These are phyloP conservation scores for Progne subis DNA, from an alignment of 2,113 vertebrate species.

Conservation along the genomic window DNA sequence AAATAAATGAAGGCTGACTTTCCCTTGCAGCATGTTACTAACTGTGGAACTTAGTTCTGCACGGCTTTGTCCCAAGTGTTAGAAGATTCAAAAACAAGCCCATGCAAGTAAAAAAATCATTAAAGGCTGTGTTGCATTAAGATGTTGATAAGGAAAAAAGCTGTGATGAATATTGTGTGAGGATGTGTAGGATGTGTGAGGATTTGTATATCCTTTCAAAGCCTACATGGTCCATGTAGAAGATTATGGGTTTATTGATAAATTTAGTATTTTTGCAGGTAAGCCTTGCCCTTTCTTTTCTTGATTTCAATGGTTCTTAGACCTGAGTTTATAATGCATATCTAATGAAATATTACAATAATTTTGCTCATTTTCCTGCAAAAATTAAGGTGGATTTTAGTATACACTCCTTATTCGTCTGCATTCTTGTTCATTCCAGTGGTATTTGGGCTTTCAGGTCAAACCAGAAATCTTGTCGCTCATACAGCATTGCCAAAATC, in stretches of 20 bases:
- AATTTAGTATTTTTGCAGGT: neutral
- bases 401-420: neutral
- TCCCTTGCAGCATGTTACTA: neutral
- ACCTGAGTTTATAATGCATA: neutral
- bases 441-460: neutral
- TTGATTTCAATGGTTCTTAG: neutral
- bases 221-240: fast-evolving
- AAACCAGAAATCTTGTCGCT: neutral
- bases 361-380: neutral
- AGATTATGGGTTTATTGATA: neutral
- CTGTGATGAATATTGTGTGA: neutral
- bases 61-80: neutral
- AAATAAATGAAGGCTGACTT: neutral
- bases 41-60: neutral
- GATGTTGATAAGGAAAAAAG: neutral
- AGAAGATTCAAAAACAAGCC: neutral
- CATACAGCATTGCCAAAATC: neutral
- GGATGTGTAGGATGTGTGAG: neutral
- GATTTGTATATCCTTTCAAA: neutral
- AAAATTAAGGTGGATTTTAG: neutral
- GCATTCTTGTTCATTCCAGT: neutral
- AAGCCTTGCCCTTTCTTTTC: neutral
- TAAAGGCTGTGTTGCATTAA: neutral
- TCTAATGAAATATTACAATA: neutral
- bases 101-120: neutral